A percentile compares a stretch with the other conserved stretches of the same genome.
These are phyloP conservation scores for Cosmorhoe ocellata DNA, from an alignment of 2,888 invertebrate genomes.

Conservation along the genomic window DNA sequence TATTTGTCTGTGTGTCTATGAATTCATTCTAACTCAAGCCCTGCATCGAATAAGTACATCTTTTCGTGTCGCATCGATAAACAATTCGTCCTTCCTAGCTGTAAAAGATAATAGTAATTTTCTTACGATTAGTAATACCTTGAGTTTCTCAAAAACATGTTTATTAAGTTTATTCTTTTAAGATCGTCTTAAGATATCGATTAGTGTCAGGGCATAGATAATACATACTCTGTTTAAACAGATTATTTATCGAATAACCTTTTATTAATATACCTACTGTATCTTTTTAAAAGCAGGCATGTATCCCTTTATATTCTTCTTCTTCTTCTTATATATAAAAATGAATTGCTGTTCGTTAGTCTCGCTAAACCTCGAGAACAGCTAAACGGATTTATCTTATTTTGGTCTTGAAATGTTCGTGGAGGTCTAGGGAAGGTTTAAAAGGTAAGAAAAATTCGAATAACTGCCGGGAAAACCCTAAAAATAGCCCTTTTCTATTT, in stretches of 20 bases:
- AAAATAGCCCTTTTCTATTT: no score
- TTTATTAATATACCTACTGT: not conserved
- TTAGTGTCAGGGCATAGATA: constrained; percentile 57
- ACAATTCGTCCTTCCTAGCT: constrained; percentile 40
- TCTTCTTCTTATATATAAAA: no score
- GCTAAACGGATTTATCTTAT: no score
- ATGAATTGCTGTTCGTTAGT: no score
- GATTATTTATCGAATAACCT: not conserved
- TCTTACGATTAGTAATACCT: constrained; percentile 36
- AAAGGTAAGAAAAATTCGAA: no score
- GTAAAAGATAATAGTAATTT: constrained; percentile 42
- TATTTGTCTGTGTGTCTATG: no score
- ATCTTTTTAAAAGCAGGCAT: no score
- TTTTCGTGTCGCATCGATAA: constrained; percentile 27
- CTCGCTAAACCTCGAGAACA: no score
- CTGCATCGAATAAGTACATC: constrained; percentile 15
- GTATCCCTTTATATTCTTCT: no score
- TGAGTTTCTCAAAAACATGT: constrained; percentile 40
- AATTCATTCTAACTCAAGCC: not conserved
- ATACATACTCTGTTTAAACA: constrained; percentile 22
- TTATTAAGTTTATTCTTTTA: constrained; percentile 25
- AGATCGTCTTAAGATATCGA: constrained; percentile 50
- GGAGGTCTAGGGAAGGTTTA: no score
- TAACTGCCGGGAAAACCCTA: no score
- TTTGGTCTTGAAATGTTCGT: no score